These are phyloP conservation scores for Amphiprion percula DNA, from an alignment of 2,113 vertebrate genomes.

Conservation along the genomic window DNA sequence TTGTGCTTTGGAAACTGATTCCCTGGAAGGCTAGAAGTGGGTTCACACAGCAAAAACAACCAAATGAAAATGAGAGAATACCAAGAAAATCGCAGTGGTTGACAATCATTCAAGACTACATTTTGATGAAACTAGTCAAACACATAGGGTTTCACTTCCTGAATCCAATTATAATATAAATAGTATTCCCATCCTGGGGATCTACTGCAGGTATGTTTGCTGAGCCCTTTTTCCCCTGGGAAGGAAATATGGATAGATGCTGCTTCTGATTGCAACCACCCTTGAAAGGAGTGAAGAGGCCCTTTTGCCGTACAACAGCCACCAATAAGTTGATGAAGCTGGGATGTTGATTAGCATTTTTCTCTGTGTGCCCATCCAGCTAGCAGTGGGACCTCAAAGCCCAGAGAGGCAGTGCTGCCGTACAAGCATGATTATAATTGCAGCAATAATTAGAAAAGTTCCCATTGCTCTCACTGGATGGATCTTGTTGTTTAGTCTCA, in stretches of 20 bases:
- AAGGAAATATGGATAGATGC: slow-evolving; percentile 48
- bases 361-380: slow-evolving; percentile 54
- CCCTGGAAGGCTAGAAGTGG: no score
- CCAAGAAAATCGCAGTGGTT: slow-evolving; percentile 15
- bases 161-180: slow-evolving; percentile 48
- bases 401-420: slow-evolving; percentile 54
- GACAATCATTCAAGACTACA: slow-evolving; percentile 7
- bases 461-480: slow-evolving; percentile 58
- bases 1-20: no score
- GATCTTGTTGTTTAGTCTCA: slow-evolving; percentile 66
- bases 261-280: slow-evolving; percentile 67
- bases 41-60: slow-evolving; percentile 13
- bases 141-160: slow-evolving; percentile 17
- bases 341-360: slow-evolving; percentile 72
- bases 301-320: slow-evolving; percentile 53
- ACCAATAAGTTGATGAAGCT: slow-evolving; percentile 69
- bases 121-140: slow-evolving; percentile 40
- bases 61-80: neutral
- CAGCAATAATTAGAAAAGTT: slow-evolving; percentile 79
- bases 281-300: slow-evolving; percentile 66
- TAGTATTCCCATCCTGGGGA: slow-evolving; percentile 30
- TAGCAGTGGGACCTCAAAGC: slow-evolving; percentile 59
- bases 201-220: slow-evolving; percentile 42
- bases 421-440: slow-evolving; percentile 81
- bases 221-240: slow-evolving; percentile 1